Base-by-base conservation (phyloP, 2,888 invertebrate species). In the Cerastoderma edule region DNA sequence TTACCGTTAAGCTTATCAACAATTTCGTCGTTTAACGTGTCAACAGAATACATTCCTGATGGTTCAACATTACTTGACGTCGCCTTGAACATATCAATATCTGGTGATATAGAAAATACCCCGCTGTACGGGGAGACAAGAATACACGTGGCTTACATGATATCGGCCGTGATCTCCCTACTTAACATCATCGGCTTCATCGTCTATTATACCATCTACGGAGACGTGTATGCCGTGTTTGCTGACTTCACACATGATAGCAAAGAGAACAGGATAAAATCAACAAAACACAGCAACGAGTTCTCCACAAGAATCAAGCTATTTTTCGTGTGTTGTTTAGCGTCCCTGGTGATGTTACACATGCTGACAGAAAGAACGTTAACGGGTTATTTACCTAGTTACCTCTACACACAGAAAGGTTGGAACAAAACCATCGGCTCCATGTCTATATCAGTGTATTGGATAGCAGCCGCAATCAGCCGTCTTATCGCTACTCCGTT, bases 371-470 rank as follows among this genome's bases (percentile, higher is more conserved):
- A 60, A 22, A 35, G 60, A 22, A 60, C 35, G 35, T 60, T 60
- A 6, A 33, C 33, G 2, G 22, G 33, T 22, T 60, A 60, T 39
- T 60, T 60, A 19, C 35, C 39, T 22, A 60, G 24, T 22, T 60
- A 39, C 33, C 22, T 60, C n/a, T 27, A 35, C 24, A 39, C 22
- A 5, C n/a, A 60, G 27, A 8, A 24, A 2, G 39, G 24, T 5
- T 60, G 60, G 60, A 39, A 16, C 22, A 60, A 60, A 39, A 39
- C 60, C 2, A 10, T 16, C 4, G 60, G 60, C 8, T 60, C 60
- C 1, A 19, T 39, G 27, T 35, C 24, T 4, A 39, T n/a, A 0
- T 60, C 60, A 2, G 24, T 39, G 10, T 60, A 60, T 39, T 60
- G 33, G 33, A 60, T 60, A 24, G n/a, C 60, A 13, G 35, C 10